phyloP scores from a whole-genome alignment of 2,113 vertebrate genomes.

The Pipa parva region DNA sequence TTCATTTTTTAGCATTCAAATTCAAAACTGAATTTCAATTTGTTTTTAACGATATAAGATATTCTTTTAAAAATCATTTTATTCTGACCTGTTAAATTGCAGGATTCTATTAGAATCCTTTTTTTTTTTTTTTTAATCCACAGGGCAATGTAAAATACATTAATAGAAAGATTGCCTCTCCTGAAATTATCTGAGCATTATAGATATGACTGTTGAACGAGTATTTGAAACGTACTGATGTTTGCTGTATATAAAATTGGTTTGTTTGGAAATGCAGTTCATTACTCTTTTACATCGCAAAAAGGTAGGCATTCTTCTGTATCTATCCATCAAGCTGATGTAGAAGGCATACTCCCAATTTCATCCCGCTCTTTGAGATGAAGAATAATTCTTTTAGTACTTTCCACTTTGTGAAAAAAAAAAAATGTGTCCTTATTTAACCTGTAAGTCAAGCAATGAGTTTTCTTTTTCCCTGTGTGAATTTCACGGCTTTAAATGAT shows the following conservation, averaged over 20 bases:
- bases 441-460: slow-evolving; percentile 37
- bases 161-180: not conserved
- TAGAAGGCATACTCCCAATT: slow-evolving; percentile 7
- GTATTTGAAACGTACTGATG: not conserved
- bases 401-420: slow-evolving; percentile 30
- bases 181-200: not conserved
- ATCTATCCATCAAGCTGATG: slow-evolving; percentile 5
- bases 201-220: not conserved
- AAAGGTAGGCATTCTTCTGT: not conserved
- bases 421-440: slow-evolving; percentile 3
- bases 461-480: slow-evolving; percentile 16
- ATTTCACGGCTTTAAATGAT: slow-evolving; percentile 49
- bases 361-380: slow-evolving; percentile 19
- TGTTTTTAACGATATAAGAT: not conserved
- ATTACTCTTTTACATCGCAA: slow-evolving; percentile 6
- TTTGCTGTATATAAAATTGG: not conserved
- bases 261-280: slow-evolving; percentile 16
- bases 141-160: not conserved
- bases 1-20: no score
- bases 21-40: no score
- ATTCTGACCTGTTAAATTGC: slow-evolving; percentile 1
- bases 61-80: slow-evolving; percentile 21
- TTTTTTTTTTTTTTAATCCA: no score
- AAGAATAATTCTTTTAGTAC: slow-evolving; percentile 14
- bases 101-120: no score